A percentile compares a stretch with the other conserved stretches of the same genome.
Evolutionary conservation across 2,113 vertebrate genomes (phyloP).

Genomic region (Rhinolophus sinicus): DNA sequence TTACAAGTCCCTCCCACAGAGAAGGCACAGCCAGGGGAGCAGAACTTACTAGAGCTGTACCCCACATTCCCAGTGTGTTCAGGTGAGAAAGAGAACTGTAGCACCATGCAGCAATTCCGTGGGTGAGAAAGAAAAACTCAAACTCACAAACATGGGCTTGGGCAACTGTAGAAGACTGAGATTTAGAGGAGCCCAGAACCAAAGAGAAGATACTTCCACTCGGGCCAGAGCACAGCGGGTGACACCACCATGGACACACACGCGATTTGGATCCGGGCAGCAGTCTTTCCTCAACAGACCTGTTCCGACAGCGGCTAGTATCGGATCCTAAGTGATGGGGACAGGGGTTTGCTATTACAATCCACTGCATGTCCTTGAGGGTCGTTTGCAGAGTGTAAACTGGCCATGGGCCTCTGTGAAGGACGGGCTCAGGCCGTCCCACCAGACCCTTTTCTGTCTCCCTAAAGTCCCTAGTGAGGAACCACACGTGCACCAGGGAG

Average conservation of each 20-base stretch:
- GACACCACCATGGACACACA: background rate
- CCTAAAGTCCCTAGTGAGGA: background rate
- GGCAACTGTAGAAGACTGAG: background rate
- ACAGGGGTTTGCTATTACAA: too few relatives aligned
- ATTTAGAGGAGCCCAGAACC: background rate
- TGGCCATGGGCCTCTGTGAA: background rate
- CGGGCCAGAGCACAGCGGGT: accelerated
- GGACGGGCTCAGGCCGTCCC: background rate
- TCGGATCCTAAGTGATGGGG: accelerated
- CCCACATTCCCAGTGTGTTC: background rate
- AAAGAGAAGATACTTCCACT: background rate
- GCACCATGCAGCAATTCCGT: background rate
- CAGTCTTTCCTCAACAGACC: background rate
- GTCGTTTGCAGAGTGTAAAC: background rate
- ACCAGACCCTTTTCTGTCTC: background rate
- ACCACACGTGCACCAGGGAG: background rate
- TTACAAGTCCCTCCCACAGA: background rate
- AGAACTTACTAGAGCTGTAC: background rate
- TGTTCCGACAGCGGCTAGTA: background rate
- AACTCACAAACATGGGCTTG: background rate
- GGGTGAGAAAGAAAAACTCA: background rate
- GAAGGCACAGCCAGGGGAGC: background rate
- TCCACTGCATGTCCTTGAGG: accelerated
- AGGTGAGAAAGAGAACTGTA: background rate
- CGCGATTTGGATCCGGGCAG: background rate